Base-by-base conservation (phyloP, 2,797 vertebrate species). In the Chaetophractus vellerosus region DNA sequence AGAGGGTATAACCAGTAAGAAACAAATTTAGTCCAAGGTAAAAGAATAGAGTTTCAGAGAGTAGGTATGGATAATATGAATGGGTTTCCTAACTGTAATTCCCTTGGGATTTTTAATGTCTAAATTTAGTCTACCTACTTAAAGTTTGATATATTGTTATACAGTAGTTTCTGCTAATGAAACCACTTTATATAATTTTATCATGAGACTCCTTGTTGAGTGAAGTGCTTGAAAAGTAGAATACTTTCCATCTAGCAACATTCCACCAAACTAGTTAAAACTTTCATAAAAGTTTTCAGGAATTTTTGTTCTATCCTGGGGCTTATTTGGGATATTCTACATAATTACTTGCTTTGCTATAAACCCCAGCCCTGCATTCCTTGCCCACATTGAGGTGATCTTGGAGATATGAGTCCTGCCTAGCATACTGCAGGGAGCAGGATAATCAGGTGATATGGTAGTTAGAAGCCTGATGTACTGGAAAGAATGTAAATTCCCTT, bases 111-210 rank as follows among this genome's bases (percentile, higher is more conserved):
- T 66, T 78, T 83, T 87, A 76, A 79, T 68, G 10, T 59, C 38
- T 84, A 90, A 89, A 79, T 91, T 72, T 89, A 84, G 31, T 88
- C 66, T 89, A 69, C 16, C 3, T 84, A 38, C 19, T 69, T 68
- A 76, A 93, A 74, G 24, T 85, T 64, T 92, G 52, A 72, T 92
- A 68, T 26, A 48, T 41, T 63, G 24, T 72, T 71, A 81, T 74
- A 74, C 5, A 90, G 31, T 38, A 83, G 82, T 69, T 92, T 94
- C 78, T 95, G 24, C 74, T 88, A 90, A 90, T 93, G 85, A 92
- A 79, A 5, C 1, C n/a, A 88, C 11, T 57, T 93, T n/a, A 71
- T 93, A 15, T 68, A 93, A 71, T 91, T 95, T 64, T 96, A 55
- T 93, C 28, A 69, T 57, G 94, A 90, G 23, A 78, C 5, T 71